These are phyloP conservation scores for Caprella mutica DNA, from an alignment of 2,888 invertebrate species.

Conservation along the genomic window DNA sequence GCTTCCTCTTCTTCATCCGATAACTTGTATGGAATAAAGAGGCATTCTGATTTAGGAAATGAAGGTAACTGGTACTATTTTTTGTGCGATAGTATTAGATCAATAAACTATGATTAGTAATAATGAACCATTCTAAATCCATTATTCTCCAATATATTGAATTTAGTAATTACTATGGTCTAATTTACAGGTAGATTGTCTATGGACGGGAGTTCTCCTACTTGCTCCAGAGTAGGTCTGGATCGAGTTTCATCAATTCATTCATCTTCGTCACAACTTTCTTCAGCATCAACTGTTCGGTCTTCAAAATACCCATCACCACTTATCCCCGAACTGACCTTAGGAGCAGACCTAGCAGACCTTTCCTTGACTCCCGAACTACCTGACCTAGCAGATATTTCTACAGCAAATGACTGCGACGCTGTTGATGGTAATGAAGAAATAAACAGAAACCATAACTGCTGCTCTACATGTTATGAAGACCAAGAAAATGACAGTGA, in stretches of 20 bases:
- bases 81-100: too few relatives aligned
- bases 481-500: slow-evolving; percentile 23
- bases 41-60: too few relatives aligned
- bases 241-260: slow-evolving; percentile 35
- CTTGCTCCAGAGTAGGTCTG: slow-evolving; percentile 1
- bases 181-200: too few relatives aligned
- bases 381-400: slow-evolving; percentile 28
- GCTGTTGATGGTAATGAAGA: slow-evolving; percentile 26
- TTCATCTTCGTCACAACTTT: slow-evolving; percentile 37
- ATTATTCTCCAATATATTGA: too few relatives aligned
- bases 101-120: too few relatives aligned
- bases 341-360: slow-evolving; percentile 26
- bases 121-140: too few relatives aligned
- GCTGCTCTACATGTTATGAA: slow-evolving; percentile 35
- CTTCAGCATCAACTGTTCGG: slow-evolving; percentile 36
- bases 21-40: too few relatives aligned
- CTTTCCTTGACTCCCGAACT: slow-evolving; percentile 26
- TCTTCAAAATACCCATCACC: slow-evolving; percentile 32
- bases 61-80: too few relatives aligned
- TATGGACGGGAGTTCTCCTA: too few relatives aligned
- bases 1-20: slow-evolving; percentile 6
- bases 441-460: slow-evolving; percentile 30
- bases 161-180: too few relatives aligned
- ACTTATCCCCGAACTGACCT: slow-evolving; percentile 22
- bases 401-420: slow-evolving; percentile 24